These are phyloP conservation scores for Menidia beryllina DNA, from an alignment of 2,113 vertebrate species.

Conservation along the genomic window DNA sequence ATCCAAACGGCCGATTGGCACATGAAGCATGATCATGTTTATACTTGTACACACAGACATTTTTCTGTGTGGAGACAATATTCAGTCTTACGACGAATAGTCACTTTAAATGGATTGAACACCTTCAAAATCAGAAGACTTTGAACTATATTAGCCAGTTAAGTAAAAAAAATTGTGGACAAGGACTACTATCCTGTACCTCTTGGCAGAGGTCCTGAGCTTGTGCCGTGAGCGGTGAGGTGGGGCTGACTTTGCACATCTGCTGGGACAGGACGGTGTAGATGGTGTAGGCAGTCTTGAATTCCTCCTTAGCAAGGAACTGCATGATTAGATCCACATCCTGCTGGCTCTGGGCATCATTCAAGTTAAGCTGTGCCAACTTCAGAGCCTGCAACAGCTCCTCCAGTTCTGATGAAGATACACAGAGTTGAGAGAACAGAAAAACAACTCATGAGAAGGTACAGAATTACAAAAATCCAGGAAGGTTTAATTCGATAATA, in stretches of 20 bases:
- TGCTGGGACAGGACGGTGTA: slow-evolving; percentile 89
- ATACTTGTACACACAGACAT: slow-evolving; percentile 2
- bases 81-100: background rate
- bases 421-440: slow-evolving; percentile 1
- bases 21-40: slow-evolving; percentile 1
- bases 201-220: slow-evolving; percentile 92
- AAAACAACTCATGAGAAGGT: background rate
- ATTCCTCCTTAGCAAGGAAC: slow-evolving; percentile 89
- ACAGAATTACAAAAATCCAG: background rate
- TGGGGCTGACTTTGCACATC: slow-evolving; percentile 88
- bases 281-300: slow-evolving; percentile 91
- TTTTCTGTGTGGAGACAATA: slow-evolving; percentile 4
- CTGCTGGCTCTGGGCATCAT: slow-evolving; percentile 92
- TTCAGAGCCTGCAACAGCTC: slow-evolving; percentile 90
- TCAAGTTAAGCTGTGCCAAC: slow-evolving; percentile 86
- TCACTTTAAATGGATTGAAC: background rate
- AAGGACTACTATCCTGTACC: slow-evolving; percentile 75
- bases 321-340: slow-evolving; percentile 89
- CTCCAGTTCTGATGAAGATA: slow-evolving; percentile 85
- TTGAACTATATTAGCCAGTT: background rate
- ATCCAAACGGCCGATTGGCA: slow-evolving; percentile 21
- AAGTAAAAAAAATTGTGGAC: background rate
- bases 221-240: slow-evolving; percentile 87
- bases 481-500: background rate
- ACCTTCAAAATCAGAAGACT: slow-evolving; percentile 2